phyloP scores from a whole-genome alignment of 2,888 invertebrate species.

The Drepanosiphum platanoidis region DNA sequence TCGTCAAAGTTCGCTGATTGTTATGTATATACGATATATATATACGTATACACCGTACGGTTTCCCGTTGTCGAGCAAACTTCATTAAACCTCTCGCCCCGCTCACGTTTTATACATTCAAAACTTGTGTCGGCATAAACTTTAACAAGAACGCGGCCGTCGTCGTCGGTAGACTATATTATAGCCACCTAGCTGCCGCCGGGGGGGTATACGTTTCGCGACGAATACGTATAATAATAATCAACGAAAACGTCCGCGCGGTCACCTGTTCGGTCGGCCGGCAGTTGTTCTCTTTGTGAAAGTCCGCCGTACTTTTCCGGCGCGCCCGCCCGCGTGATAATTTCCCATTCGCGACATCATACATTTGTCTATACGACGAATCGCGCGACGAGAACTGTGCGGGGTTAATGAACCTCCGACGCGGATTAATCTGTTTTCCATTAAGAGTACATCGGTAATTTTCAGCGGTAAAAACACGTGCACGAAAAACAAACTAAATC shows the following conservation, averaged over 20 bases:
- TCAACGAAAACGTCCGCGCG: not conserved
- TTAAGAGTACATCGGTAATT: no score
- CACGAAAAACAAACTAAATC: no score
- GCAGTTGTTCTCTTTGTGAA: no score
- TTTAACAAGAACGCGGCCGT: conserved; percentile 35
- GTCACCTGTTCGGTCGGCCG: no score
- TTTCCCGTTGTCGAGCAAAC: conserved; percentile 38
- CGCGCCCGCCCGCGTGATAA: no score
- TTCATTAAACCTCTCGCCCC: conserved; percentile 29
- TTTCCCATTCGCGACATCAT: no score
- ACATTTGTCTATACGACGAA: no score
- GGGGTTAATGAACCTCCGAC: no score
- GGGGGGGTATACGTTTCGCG: not conserved
- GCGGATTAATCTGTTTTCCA: no score
- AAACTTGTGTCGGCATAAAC: conserved; percentile 39
- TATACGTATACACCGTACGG: conserved; percentile 24
- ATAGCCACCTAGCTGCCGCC: not conserved
- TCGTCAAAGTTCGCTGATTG: conserved; percentile 53
- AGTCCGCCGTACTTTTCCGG: no score
- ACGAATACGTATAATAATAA: not conserved
- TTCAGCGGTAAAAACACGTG: no score
- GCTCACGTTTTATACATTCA: conserved; percentile 27
- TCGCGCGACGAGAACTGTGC: no score
- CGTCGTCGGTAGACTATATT: not conserved
- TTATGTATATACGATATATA: conserved; percentile 19